Conservation (phyloP, 2,797 vertebrate genomes). For the Hydrolagus colliei region DNA sequence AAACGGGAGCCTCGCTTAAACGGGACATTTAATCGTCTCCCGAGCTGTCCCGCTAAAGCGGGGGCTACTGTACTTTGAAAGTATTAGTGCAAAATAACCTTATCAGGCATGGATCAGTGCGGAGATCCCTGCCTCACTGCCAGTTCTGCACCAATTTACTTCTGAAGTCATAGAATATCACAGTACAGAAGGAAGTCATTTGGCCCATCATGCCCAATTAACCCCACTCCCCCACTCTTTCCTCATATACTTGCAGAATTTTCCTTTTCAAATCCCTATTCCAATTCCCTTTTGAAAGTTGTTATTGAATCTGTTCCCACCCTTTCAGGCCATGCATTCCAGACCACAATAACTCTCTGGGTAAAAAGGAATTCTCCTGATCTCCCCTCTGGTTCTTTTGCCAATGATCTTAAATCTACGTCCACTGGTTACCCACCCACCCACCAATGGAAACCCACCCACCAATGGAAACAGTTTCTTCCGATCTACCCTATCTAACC, state of each 20-base stretch:
- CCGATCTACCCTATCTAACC: too few species aligned
- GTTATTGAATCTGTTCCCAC: background rate
- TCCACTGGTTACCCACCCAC: background rate
- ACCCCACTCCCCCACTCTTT: background rate
- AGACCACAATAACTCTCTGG: background rate
- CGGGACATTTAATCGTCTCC: too few species aligned
- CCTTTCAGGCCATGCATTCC: background rate
- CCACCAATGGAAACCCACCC: too few species aligned
- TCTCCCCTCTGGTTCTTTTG: background rate
- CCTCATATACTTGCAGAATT: background rate
- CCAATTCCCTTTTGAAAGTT: background rate
- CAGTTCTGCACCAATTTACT: background rate
- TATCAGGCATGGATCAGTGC: background rate
- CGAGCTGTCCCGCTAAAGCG: too few species aligned
- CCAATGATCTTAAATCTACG: background rate
- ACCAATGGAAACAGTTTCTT: too few species aligned
- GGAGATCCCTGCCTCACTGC: background rate
- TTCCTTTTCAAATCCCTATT: background rate
- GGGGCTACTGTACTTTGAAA: background rate
- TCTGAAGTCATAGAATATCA: background rate
- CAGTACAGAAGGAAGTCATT: background rate
- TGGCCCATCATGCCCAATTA: background rate
- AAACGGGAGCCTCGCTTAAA: too few species aligned
- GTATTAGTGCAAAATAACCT: too few species aligned
- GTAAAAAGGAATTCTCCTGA: background rate